Conservation (phyloP, 2,888 invertebrate genomes). For the Apotomis turbidana region DNA sequence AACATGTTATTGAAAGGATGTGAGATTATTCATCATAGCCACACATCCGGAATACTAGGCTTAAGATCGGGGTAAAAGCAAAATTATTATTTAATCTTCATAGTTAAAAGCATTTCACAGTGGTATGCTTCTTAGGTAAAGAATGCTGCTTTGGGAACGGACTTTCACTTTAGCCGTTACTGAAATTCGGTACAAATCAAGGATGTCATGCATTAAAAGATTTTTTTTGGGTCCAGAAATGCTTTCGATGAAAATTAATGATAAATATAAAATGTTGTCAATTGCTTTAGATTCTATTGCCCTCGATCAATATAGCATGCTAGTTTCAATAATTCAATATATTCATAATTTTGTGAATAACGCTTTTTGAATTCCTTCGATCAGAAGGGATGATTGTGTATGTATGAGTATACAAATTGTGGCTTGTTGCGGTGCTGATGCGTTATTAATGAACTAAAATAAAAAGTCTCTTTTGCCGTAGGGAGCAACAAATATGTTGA, state of each 20-base stretch:
- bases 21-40: background rate
- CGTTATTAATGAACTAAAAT: background rate
- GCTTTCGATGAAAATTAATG: background rate
- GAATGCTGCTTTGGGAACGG: no score
- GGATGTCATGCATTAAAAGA: no score
- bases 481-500: constrained; percentile 14
- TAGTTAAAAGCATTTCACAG: no score
- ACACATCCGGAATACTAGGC: constrained; percentile 6
- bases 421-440: background rate
- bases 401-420: constrained; percentile 36
- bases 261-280: background rate
- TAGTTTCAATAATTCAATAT: constrained; percentile 9
- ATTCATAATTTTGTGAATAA: constrained; percentile 7
- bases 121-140: no score
- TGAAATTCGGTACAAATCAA: no score
- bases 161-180: no score
- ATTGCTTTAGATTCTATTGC: background rate
- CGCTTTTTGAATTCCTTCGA: constrained; percentile 8
- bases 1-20: background rate
- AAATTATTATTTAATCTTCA: background rate
- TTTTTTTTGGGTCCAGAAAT: no score
- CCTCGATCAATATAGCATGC: constrained; percentile 9
- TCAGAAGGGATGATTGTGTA: constrained; percentile 22
- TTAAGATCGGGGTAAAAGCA: background rate
- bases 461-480: constrained; percentile 1